Percentiles rank a stretch among this genome's conserved stretches.
phyloP scores from a whole-genome alignment of 2,888 invertebrate genomes.

The Spodoptera exigua region DNA sequence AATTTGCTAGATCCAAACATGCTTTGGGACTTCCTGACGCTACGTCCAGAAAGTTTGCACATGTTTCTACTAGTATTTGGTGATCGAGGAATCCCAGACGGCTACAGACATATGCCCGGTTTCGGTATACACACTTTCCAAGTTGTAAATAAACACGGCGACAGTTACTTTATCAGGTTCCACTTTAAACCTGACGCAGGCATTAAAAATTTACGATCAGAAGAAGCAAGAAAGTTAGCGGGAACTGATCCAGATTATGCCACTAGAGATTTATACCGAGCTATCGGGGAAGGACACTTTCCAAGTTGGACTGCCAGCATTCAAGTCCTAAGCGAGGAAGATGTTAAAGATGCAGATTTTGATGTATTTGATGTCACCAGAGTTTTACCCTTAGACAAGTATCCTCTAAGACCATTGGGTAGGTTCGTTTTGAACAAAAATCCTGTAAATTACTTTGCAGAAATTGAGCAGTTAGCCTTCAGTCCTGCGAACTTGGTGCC shows the following conservation, averaged over 20 bases:
- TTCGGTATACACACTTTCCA: constrained; percentile 97
- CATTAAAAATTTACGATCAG: constrained; percentile 92
- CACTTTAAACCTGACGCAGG: constrained; percentile 96
- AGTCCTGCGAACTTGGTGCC: constrained; percentile 96
- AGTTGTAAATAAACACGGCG: constrained; percentile 92
- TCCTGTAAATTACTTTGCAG: constrained; percentile 96
- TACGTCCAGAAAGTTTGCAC: constrained; percentile 95
- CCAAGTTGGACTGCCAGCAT: constrained; percentile 94
- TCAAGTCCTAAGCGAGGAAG: constrained; percentile 94
- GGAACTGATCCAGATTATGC: constrained; percentile 95
- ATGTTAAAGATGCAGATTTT: constrained; percentile 93
- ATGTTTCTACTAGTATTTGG: constrained; percentile 94
- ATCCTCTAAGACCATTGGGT: constrained; percentile 95
- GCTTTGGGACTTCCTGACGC: constrained; percentile 97
- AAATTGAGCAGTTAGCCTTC: constrained; percentile 97
- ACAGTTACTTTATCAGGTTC: constrained; percentile 94
- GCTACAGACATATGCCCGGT: constrained; percentile 96
- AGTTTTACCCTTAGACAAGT: constrained; percentile 93
- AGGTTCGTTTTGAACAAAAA: constrained; percentile 95
- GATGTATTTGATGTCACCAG: constrained; percentile 98
- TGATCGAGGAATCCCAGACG: constrained; percentile 97
- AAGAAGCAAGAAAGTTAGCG: constrained; percentile 91
- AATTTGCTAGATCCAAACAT: constrained; percentile 95
- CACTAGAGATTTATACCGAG: constrained; percentile 95
- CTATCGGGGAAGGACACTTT: constrained; percentile 92